Evolutionary conservation across 2,888 invertebrate genomes (phyloP), one percentile per base, ranked within the genome.

Genomic region (Sphaerophoria taeniata): DNA sequence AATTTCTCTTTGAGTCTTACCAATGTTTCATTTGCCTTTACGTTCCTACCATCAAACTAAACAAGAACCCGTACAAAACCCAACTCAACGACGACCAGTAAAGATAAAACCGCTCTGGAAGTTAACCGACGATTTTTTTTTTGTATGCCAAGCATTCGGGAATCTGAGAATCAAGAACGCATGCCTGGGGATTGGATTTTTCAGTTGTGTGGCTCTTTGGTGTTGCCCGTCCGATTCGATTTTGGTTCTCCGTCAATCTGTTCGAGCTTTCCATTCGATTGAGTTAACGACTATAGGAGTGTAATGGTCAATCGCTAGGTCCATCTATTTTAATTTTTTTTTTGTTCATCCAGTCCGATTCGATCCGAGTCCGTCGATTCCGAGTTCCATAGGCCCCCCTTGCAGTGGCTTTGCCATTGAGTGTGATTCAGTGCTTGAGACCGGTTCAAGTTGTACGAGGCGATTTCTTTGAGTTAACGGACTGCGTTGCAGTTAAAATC

Each of bases 341-440:
- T 67, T 51, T 61, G 47, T 65, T 69, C 78, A 85, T 77, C 80
- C 77, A 85, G 85, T 67, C 75, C 45, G 49, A 16, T 24, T 14
- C 14, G 39, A 9, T 58, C 58, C 58, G 39, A 58, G 60, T 60
- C 60, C 60, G 24, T 24, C 24, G 43, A 60, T 60, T 60, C 60
- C 60, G 81, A 85, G 76, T 65, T 65, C 85, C 76, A 73, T 65
- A 70, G 85, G 80, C 81, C 77, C 79, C 79, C 73, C 84, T 81
- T 70, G 56, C 67, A 77, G 72, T 81, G 85, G 76, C 73, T 81
- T 53, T 70, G 81, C 53, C 89, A 88, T 87, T 89, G 89, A 89
- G 89, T 89, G 88, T 87, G 88, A 89, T 90, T 90, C 90, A 89
- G 89, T 90, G 89, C 89, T 89, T 89, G 89, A 90, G 89, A 90